A percentile compares a stretch with the other conserved stretches of the same genome.
phyloP scores from a whole-genome alignment of 2,888 invertebrate genomes.

The Lasioglossum malachurum region DNA sequence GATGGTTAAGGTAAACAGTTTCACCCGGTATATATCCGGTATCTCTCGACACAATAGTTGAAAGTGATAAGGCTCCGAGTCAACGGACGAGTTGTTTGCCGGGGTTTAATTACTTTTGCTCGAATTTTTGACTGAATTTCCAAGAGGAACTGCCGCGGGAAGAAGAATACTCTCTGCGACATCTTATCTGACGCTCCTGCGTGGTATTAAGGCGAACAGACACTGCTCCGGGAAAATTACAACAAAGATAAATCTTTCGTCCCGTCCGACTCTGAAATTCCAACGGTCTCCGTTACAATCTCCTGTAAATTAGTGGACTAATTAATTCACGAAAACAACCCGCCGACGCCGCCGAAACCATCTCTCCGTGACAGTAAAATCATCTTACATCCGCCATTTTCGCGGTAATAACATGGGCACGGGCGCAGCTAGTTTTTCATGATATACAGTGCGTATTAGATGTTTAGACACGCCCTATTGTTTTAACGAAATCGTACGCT shows the following conservation, averaged over 20 bases:
- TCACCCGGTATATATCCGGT: not conserved
- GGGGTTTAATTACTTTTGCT: conserved; percentile 47
- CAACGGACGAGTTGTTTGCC: conserved; percentile 14
- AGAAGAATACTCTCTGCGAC: conserved; percentile 15
- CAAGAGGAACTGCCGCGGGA: not conserved
- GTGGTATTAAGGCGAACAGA: not conserved
- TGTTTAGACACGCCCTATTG: too few relatives aligned
- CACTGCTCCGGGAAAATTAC: conserved; percentile 16
- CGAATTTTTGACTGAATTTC: conserved; percentile 27
- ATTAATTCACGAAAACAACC: conserved; percentile 11
- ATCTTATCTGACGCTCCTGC: conserved; percentile 23
- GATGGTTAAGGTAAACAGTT: not conserved
- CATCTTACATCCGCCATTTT: not conserved
- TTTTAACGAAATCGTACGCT: too few relatives aligned
- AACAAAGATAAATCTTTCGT: conserved; percentile 30
- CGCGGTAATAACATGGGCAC: too few relatives aligned
- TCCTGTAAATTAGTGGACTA: conserved; percentile 20
- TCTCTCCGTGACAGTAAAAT: not conserved
- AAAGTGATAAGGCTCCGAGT: conserved; percentile 13
- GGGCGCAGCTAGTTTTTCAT: too few relatives aligned
- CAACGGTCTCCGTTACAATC: conserved; percentile 8
- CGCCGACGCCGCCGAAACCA: not conserved
- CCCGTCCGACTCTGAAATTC: conserved; percentile 22
- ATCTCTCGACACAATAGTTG: conserved; percentile 14
- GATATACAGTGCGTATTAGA: too few relatives aligned